These are phyloP conservation scores for Rhamnusium bicolor DNA, from an alignment of 2,888 invertebrate genomes.

Conservation along the genomic window DNA sequence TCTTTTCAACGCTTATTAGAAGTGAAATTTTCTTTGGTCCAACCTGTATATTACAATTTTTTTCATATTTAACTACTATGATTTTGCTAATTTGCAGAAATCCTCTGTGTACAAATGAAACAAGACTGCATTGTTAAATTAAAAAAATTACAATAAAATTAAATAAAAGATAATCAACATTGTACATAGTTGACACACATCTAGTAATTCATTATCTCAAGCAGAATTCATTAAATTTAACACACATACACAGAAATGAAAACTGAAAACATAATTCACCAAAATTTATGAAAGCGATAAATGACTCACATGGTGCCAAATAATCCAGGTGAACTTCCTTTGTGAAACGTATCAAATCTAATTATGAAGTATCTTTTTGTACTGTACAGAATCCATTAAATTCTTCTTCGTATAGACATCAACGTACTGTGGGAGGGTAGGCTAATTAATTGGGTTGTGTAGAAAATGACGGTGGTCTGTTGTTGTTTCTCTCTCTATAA, in stretches of 20 bases:
- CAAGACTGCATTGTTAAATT: no score
- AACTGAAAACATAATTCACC: background rate
- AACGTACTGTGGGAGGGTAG: background rate
- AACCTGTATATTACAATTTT: no score
- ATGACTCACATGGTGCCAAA: background rate
- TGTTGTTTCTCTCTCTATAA: background rate
- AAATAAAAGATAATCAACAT: background rate
- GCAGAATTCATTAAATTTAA: background rate
- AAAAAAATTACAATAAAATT: background rate
- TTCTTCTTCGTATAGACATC: background rate
- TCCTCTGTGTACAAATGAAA: no score
- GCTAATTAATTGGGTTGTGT: slow-evolving; percentile 9
- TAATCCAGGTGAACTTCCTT: background rate
- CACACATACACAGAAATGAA: background rate
- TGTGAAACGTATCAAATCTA: background rate
- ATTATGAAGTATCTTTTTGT: background rate
- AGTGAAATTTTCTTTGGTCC: no score
- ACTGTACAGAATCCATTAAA: background rate
- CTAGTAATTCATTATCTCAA: background rate
- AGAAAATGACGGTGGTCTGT: background rate
- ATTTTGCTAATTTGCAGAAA: no score
- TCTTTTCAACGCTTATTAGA: no score
- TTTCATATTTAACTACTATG: no score
- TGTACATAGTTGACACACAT: background rate
- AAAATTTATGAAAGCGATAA: background rate